Base-by-base conservation (phyloP, 2,797 vertebrate genomes). In the Bucorvus abyssinicus region DNA sequence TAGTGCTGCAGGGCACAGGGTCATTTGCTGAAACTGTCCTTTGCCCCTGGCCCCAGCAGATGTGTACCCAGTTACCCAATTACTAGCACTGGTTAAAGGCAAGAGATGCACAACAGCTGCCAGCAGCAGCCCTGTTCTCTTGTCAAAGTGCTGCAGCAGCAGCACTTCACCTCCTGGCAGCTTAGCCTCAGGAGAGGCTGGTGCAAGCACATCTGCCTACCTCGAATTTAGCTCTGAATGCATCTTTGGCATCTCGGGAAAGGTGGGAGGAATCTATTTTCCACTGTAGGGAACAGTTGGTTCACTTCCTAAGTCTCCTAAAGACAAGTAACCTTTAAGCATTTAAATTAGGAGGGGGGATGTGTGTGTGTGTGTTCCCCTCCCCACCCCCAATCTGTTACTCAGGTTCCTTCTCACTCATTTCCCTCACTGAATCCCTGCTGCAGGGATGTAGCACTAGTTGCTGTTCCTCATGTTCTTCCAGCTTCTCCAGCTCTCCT, bases 231-330 rank as follows among this genome's bases (percentile, higher is more conserved):
- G 67, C 67, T 96, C 77, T 59, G 63, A 90, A 74, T 60, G 76
- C 57, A 78, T 92, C 91, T 96, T 91, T 95, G 93, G 84, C 82
- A 56, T 86, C 71, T 89, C 49, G 40, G 61, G 67, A 74, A 84
- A 84, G 44, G 44, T 42, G 57, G 67, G n/a, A 92, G 32, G 52
- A 83, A 90, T 55, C 36, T 30, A 7, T 65, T 53, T 67, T 44
- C 65, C 50, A 42, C 27, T 38, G 14, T 6, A 75, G 20, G 20
- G 27, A 92, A 84, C 0, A 7, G 24, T 3, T 67, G 44, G 14
- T 78, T 64, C 26, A 44, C 38, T 84, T 87, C 23, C 49, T n/a
- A 42, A 60, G 55, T 47, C 42, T 89, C 24, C 52, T 82, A 53
- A 34, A 75, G 11, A 44, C 27, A 73, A 50, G 36, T 44, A 11